Evolutionary conservation across 2,797 vertebrate species (phyloP).

Genomic region (Capromys pilorides): DNA sequence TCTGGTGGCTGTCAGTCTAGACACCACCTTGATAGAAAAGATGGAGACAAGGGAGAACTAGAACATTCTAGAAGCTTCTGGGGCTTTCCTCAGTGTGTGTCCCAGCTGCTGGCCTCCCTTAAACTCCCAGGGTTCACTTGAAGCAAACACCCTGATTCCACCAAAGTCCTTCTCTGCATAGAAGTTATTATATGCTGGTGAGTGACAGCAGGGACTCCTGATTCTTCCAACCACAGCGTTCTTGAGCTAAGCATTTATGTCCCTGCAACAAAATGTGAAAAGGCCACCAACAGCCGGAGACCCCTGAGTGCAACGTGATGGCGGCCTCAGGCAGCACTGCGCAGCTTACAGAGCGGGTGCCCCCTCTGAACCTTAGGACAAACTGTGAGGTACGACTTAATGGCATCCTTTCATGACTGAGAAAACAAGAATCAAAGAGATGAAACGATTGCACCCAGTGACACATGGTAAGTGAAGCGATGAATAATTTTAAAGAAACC

Average conservation of each 20-base stretch:
- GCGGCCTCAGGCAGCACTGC: background rate
- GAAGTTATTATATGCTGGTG: background rate
- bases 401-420: background rate
- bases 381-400: background rate
- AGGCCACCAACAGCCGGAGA: background rate
- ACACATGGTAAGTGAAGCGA: background rate
- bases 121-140: fast-evolving
- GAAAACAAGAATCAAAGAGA: background rate
- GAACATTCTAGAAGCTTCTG: background rate
- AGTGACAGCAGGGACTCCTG: background rate
- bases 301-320: fast-evolving
- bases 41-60: background rate
- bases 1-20: background rate
- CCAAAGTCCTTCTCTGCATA: background rate
- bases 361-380: fast-evolving
- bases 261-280: background rate
- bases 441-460: background rate
- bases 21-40: background rate
- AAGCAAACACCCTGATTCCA: background rate
- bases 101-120: background rate
- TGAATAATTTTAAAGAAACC: background rate
- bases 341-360: fast-evolving
- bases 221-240: background rate
- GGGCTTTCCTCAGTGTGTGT: background rate
- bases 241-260: background rate